A percentile compares a stretch with the other conserved stretches of the same genome.
phyloP scores from a whole-genome alignment of 1,140 invertebrate species.

The Trissolcus basalis region DNA sequence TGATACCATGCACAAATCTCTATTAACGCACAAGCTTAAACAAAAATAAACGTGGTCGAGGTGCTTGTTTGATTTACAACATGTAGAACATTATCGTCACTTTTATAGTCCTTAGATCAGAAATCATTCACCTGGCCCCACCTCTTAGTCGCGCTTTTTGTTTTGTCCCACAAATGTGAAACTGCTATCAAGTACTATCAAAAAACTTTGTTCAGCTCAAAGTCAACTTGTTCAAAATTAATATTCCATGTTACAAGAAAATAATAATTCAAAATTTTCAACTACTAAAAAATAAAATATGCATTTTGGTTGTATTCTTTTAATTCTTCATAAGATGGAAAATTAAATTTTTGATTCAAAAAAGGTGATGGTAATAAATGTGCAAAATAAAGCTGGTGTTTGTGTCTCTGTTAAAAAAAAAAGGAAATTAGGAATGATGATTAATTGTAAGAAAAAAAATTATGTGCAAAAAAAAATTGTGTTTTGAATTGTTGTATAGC shows the following conservation, averaged over 20 bases:
- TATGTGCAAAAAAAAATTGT: constrained; percentile 14
- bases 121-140: constrained; percentile 51
- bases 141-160: background rate
- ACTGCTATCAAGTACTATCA: no score
- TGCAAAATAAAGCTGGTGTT: no score
- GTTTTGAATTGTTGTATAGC: constrained; percentile 43
- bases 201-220: no score
- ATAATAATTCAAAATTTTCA: no score
- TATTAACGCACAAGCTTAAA: constrained; percentile 30
- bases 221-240: no score
- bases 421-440: background rate
- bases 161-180: constrained; percentile 7
- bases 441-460: constrained; percentile 2
- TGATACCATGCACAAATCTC: constrained; percentile 11
- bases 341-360: no score
- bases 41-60: constrained; percentile 14
- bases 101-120: constrained; percentile 67
- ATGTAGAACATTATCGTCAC: constrained; percentile 68
- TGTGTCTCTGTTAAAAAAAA: no score
- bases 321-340: no score
- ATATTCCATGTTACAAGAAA: no score
- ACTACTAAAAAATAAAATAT: no score
- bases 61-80: constrained; percentile 66
- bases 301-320: no score
- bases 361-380: no score